Conservation (phyloP, 2,888 invertebrate genomes). For the Melieria omissa region DNA sequence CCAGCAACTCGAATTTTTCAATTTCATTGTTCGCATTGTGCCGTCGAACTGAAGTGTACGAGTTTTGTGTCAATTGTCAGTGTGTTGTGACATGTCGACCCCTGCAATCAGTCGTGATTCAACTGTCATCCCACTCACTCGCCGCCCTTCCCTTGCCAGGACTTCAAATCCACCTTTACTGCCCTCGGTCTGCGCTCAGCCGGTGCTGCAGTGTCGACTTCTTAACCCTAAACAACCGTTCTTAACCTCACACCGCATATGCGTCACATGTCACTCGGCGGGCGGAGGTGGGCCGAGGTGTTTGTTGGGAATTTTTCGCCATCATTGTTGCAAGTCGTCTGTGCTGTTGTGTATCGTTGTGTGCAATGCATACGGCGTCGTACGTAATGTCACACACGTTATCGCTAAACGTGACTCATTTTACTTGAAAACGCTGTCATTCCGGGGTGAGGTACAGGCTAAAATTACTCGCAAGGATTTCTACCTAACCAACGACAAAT, state of each 20-base stretch:
- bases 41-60: background rate
- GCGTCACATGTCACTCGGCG: background rate
- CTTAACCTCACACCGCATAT: background rate
- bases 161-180: background rate
- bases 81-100: background rate
- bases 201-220: no score
- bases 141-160: background rate
- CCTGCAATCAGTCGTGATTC: background rate
- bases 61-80: background rate
- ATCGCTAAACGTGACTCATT: conserved; percentile 36
- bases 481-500: no score
- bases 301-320: no score
- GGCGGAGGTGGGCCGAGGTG: background rate
- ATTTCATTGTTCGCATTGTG: background rate
- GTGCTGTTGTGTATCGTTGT: background rate
- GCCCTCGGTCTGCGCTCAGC: no score
- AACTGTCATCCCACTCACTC: background rate
- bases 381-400: conserved; percentile 16
- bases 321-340: background rate
- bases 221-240: background rate
- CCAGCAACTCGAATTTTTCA: background rate
- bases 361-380: background rate
- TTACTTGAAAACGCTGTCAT: conserved; percentile 15
- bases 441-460: background rate
- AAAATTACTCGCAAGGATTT: background rate